Base-by-base conservation (phyloP, 2,797 vertebrate species). In the Alosa sapidissima region DNA sequence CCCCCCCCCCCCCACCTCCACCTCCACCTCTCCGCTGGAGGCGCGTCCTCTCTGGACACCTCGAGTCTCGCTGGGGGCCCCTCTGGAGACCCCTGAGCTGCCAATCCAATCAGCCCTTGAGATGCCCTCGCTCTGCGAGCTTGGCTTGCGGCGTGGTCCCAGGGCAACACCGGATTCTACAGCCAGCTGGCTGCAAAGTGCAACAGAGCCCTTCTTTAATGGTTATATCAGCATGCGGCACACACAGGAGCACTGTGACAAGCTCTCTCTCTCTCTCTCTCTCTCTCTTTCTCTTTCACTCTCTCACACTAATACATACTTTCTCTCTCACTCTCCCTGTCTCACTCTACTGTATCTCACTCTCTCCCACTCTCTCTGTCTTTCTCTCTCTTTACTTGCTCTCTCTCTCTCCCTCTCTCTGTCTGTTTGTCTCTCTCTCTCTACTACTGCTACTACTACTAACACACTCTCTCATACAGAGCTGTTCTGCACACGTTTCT, bases 121-220 rank as follows among this genome's bases (percentile, higher is more conserved):
- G 90, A 88, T 87, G 88, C 84, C 87, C 88, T 84, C 60, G 14
- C 86, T 86, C 81, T 89, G 89, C 91, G 89, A 90, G 87, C 84
- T 86, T 87, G 81, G 86, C 86, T 87, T 87, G 82, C 87, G 84
- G 81, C 84, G 5, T 36, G 89, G 36, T 88, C 90, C 89, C 90
- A 81, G 84, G 52, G 82, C 86, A 89, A 86, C 82, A n/a, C 52
- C 49, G 78, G 83, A 81, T 85, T 81, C 87, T 87, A 81, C 3
- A 82, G 88, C 90, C 89, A 91, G 88, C 91, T 91, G 90, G 91
- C 89, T 86, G 84, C 82, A 13, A 58, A 84, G 75, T 60, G 82
- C 84, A 84, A 85, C 82, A 86, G 86, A 85, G 85, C 87, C 84
- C 81, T 83, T 86, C 87, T 89, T 88, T 86, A 89, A 60, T 87